Percentiles rank a stretch among this genome's conserved stretches.
Evolutionary conservation across 2,888 invertebrate genomes (phyloP).

Genomic region (Drosophila affinis): DNA sequence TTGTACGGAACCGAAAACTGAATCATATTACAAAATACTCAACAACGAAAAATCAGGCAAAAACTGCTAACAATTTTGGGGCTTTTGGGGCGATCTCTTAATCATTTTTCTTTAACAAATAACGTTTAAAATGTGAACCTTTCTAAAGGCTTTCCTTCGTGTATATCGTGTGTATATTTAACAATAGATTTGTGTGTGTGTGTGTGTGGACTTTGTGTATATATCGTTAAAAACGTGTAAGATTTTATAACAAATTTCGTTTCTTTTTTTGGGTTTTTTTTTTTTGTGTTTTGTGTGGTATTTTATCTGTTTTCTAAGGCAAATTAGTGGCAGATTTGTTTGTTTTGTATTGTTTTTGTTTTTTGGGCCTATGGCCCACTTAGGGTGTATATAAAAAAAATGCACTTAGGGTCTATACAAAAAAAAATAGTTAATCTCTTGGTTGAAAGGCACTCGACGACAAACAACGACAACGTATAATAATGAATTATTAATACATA

Average conservation of each 20-base stretch:
- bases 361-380: slow-evolving; percentile 20
- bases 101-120: slow-evolving; percentile 49
- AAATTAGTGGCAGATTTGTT: slow-evolving; percentile 64
- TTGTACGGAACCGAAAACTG: slow-evolving; percentile 69
- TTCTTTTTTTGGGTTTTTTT: slow-evolving; percentile 17
- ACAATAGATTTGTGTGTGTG: slow-evolving; percentile 40
- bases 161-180: slow-evolving; percentile 56
- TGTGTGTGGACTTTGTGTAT: slow-evolving; percentile 34
- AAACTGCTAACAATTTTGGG: slow-evolving; percentile 42
- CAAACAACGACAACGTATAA: slow-evolving; percentile 32
- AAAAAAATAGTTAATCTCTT: slow-evolving; percentile 33
- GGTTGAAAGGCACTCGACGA: slow-evolving; percentile 67
- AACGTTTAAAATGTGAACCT: slow-evolving; percentile 25
- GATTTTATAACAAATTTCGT: slow-evolving; percentile 50
- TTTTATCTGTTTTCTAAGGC: slow-evolving; percentile 54
- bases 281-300: background rate
- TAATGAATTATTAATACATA: slow-evolving; percentile 11
- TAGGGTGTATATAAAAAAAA: slow-evolving; percentile 29
- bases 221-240: slow-evolving; percentile 45
- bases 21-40: slow-evolving; percentile 38
- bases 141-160: slow-evolving; percentile 46
- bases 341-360: slow-evolving; percentile 8
- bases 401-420: slow-evolving; percentile 14
- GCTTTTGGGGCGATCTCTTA: background rate
- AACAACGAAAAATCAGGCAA: slow-evolving; percentile 35